phyloP scores from a whole-genome alignment of 2,113 vertebrate genomes.

The Elachura formosa region DNA sequence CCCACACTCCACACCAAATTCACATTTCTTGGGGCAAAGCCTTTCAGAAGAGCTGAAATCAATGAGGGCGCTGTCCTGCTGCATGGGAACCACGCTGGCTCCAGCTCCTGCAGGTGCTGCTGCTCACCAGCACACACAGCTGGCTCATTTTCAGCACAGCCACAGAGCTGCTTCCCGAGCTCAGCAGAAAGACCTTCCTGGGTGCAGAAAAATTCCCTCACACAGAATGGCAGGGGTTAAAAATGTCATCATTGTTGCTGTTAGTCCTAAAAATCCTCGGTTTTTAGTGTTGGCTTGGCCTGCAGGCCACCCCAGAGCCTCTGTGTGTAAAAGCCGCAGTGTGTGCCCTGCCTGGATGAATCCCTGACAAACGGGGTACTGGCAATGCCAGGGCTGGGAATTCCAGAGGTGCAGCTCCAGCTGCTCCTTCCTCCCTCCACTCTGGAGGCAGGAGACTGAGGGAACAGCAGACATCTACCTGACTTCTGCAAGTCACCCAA shows the following conservation, averaged over 20 bases:
- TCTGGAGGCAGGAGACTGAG: neutral
- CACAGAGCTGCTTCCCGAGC: neutral
- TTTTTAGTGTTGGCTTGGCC: neutral
- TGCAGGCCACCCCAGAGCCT: neutral
- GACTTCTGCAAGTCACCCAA: neutral
- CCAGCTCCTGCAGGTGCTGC: neutral
- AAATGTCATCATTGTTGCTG: neutral
- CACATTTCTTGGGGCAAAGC: neutral
- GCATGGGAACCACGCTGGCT: neutral
- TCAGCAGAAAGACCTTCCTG: neutral
- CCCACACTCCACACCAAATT: neutral
- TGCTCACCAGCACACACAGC: neutral
- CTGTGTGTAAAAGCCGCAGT: neutral
- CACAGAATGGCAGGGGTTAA: neutral
- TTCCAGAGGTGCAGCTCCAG: conserved; percentile 2
- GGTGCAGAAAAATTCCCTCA: no score
- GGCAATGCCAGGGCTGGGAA: neutral
- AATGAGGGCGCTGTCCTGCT: neutral
- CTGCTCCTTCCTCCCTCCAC: neutral
- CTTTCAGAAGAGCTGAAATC: neutral
- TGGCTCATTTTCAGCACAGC: neutral
- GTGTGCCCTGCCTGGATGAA: neutral
- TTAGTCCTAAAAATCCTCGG: neutral
- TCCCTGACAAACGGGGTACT: neutral
- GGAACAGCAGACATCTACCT: fast-evolving